Evolutionary conservation across 2,113 vertebrate genomes (phyloP).

Genomic region (Dryoscopus gambensis): DNA sequence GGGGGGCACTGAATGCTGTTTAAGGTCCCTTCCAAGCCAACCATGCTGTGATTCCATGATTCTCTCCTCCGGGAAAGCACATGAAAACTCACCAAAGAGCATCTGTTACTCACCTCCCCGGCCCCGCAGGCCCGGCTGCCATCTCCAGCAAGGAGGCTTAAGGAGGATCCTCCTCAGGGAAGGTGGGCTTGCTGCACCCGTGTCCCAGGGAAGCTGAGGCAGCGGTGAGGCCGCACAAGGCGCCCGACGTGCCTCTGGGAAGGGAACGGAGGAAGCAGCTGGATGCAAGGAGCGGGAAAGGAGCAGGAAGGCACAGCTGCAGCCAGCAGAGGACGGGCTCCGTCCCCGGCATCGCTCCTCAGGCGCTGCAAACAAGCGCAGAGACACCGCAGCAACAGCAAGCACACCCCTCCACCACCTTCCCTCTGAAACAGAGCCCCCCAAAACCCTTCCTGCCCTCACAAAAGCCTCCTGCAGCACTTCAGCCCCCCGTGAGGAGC

Average conservation of each 20-base stretch:
- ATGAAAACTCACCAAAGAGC: neutral
- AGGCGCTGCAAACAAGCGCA: neutral
- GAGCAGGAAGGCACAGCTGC: neutral
- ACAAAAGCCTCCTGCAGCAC: neutral
- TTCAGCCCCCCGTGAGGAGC: neutral
- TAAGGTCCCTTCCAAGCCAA: neutral
- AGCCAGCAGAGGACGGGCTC: neutral
- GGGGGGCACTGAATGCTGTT: neutral
- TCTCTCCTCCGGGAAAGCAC: neutral
- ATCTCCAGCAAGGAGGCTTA: neutral
- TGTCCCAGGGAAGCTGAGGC: neutral
- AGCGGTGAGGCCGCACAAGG: neutral
- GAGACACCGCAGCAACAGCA: neutral
- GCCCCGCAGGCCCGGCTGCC: neutral
- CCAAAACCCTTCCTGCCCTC: neutral
- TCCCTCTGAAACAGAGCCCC: fast-evolving
- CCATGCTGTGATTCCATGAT: neutral
- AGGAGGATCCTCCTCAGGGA: neutral
- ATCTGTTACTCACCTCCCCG: neutral
- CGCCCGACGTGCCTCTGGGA: neutral
- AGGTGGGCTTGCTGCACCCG: neutral
- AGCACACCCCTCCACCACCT: neutral
- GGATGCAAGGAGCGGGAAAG: neutral
- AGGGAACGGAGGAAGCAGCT: neutral
- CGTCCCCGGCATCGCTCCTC: fast-evolving